These are phyloP conservation scores for Synodontis membranacea DNA, from an alignment of 2,113 vertebrate genomes.

Conservation along the genomic window DNA sequence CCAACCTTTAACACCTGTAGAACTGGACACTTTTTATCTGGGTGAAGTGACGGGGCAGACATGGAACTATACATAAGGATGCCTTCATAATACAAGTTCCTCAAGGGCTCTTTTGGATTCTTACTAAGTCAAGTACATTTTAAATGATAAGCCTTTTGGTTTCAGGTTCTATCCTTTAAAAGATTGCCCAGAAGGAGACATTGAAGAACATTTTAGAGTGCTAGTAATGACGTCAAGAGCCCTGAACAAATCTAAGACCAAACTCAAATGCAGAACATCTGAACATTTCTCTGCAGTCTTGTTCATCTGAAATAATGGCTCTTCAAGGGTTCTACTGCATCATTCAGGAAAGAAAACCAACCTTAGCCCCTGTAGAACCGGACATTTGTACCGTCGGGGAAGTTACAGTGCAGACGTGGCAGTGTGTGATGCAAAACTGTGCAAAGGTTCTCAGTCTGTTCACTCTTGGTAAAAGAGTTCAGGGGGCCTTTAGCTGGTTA, in stretches of 20 bases:
- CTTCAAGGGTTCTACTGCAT: neutral
- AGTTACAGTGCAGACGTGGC: neutral
- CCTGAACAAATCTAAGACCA: slow-evolving; percentile 7
- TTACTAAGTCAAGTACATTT: neutral
- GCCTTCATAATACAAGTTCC: neutral
- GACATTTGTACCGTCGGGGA: neutral
- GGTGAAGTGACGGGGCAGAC: neutral
- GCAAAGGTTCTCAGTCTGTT: neutral
- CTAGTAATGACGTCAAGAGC: slow-evolving; percentile 47
- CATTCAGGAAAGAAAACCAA: neutral
- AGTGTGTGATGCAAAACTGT: neutral
- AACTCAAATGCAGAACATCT: neutral
- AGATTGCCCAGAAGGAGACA: neutral
- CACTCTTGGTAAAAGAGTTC: neutral
- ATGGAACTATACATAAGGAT: neutral
- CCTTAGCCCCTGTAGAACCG: neutral
- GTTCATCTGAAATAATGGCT: neutral
- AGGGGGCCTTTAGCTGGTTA: neutral
- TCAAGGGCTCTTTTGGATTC: neutral
- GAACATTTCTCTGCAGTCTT: neutral
- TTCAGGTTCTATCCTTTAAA: neutral
- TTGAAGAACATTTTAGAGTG: neutral
- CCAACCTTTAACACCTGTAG: neutral
- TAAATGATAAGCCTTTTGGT: neutral
- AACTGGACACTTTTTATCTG: neutral